A percentile compares a stretch with the other conserved stretches of the same genome.
Evolutionary conservation across 2,888 invertebrate species (phyloP).

Genomic region (Andrena minutula): DNA sequence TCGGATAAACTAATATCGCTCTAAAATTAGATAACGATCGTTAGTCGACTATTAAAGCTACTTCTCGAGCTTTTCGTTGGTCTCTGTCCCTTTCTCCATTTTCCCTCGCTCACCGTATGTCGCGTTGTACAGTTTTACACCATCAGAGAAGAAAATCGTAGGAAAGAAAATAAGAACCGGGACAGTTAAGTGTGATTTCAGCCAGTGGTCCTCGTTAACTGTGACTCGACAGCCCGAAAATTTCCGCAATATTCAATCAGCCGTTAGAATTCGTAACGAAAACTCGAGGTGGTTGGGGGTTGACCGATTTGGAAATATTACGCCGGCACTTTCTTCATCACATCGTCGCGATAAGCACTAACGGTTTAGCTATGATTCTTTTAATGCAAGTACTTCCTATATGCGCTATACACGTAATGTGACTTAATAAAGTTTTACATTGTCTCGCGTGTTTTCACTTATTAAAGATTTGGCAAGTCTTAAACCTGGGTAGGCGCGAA

Average conservation of each 20-base stretch:
- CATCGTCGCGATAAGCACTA: slow-evolving; percentile 78
- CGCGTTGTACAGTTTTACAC: neutral
- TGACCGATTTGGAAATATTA: slow-evolving; percentile 80
- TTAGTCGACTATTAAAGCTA: slow-evolving; percentile 64
- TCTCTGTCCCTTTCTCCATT: slow-evolving; percentile 43
- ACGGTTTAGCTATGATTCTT: slow-evolving; percentile 77
- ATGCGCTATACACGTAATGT: slow-evolving; percentile 75
- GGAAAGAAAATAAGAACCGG: slow-evolving; percentile 2
- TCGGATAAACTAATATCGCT: slow-evolving; percentile 63
- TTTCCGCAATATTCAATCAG: neutral
- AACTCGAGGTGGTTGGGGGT: slow-evolving; percentile 33
- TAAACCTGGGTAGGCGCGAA: slow-evolving; percentile 75
- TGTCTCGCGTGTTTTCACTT: slow-evolving; percentile 64
- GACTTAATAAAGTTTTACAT: slow-evolving; percentile 74
- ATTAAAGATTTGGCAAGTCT: slow-evolving; percentile 79
- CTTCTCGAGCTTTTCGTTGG: slow-evolving; percentile 42
- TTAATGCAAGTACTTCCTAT: slow-evolving; percentile 74
- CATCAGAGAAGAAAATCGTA: slow-evolving; percentile 8
- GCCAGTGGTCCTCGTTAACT: neutral
- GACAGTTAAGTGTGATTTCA: neutral
- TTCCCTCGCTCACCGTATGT: slow-evolving; percentile 19
- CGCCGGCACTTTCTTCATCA: slow-evolving; percentile 73
- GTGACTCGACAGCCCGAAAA: neutral
- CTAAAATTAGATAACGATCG: slow-evolving; percentile 75
- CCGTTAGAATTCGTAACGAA: neutral